Evolutionary conservation across 1,140 invertebrate genomes (phyloP).

Genomic region (Drosophila trapezifrons): DNA sequence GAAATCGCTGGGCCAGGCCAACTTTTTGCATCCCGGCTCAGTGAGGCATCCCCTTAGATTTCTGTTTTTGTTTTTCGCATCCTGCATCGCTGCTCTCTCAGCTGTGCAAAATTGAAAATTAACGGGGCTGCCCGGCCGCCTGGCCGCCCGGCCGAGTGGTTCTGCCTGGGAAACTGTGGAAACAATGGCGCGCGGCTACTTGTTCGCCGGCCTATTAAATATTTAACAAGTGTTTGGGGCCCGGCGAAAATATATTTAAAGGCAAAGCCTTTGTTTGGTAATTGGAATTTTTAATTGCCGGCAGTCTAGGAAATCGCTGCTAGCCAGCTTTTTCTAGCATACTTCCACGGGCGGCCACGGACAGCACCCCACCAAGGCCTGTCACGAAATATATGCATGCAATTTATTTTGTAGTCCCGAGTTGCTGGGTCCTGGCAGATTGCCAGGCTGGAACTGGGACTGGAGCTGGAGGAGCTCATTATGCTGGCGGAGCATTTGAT

Average conservation of each 20-base stretch:
- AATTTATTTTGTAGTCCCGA: slow-evolving; percentile 57
- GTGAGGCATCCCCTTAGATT: slow-evolving; percentile 28
- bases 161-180: slow-evolving; percentile 16
- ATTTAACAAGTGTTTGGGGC: slow-evolving; percentile 63
- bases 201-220: slow-evolving; percentile 69
- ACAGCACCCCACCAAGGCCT: slow-evolving; percentile 14
- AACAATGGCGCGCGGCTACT: slow-evolving; percentile 57
- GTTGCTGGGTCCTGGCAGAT: slow-evolving; percentile 42
- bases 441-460: slow-evolving; percentile 44
- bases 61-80: slow-evolving; percentile 24
- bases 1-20: slow-evolving; percentile 61
- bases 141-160: slow-evolving; percentile 45
- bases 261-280: slow-evolving; percentile 56
- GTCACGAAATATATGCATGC: slow-evolving; percentile 50
- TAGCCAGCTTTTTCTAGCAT: slow-evolving; percentile 32
- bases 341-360: slow-evolving; percentile 39
- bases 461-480: slow-evolving; percentile 49
- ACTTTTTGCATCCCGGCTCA: slow-evolving; percentile 50
- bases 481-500: slow-evolving; percentile 50
- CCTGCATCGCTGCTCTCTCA: slow-evolving; percentile 38
- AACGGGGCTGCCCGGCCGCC: slow-evolving; percentile 50
- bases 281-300: slow-evolving; percentile 56
- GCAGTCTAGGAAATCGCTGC: slow-evolving; percentile 27
- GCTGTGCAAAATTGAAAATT: slow-evolving; percentile 77
- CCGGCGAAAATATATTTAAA: slow-evolving; percentile 55